phyloP scores from a whole-genome alignment of 2,113 vertebrate species.

The Neotragus pygmaeus region DNA sequence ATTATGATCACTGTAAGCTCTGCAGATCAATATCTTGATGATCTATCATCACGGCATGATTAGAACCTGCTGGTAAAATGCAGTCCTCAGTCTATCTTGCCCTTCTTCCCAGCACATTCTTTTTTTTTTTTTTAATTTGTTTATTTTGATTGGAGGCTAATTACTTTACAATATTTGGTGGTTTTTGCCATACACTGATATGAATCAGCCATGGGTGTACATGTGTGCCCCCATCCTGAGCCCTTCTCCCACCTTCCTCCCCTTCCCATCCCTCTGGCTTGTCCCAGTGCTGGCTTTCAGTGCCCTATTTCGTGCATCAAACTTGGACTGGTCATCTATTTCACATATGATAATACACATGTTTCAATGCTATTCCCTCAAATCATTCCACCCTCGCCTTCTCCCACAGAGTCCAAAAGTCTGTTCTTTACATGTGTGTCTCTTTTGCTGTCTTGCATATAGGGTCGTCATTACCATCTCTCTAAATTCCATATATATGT shows the following conservation, averaged over 20 bases:
- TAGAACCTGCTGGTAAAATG: neutral
- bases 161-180: neutral
- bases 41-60: neutral
- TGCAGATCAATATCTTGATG: neutral
- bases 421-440: neutral
- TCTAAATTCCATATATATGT: neutral
- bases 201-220: neutral
- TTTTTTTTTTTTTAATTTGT: neutral
- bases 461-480: accelerated
- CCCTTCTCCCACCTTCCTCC: neutral
- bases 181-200: neutral
- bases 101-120: neutral
- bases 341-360: neutral
- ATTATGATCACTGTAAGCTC: neutral
- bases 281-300: neutral
- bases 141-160: neutral
- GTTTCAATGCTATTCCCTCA: neutral
- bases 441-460: neutral
- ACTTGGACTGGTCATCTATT: neutral
- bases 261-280: neutral
- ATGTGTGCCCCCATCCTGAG: neutral
- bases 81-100: neutral
- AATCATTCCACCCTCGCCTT: neutral
- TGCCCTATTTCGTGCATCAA: neutral
- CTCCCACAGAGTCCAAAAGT: neutral